These are phyloP conservation scores for Agrilus planipennis DNA, from an alignment of 1,140 invertebrate species.

Conservation along the genomic window DNA sequence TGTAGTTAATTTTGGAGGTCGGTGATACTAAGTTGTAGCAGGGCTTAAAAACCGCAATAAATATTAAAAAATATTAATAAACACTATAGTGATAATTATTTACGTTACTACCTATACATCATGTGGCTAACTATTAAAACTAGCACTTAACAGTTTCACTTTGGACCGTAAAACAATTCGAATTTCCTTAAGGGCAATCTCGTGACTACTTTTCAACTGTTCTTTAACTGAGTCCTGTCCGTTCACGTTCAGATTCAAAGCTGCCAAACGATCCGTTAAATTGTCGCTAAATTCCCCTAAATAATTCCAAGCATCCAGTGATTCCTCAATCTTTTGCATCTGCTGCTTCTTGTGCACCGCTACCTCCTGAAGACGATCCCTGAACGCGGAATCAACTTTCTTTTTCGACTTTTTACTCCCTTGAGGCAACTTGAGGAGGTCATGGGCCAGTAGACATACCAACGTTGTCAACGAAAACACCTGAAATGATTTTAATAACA, in stretches of 20 bases:
- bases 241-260: constrained; percentile 19
- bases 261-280: constrained; percentile 16
- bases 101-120: too few relatives aligned
- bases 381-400: constrained; percentile 14
- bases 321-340: constrained; percentile 16
- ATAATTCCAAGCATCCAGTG: constrained; percentile 18
- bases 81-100: too few relatives aligned
- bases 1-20: too few relatives aligned
- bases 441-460: constrained; percentile 21
- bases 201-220: constrained; percentile 21
- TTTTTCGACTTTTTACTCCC: constrained; percentile 22
- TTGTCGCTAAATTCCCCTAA: constrained; percentile 9
- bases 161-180: constrained; percentile 23
- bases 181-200: constrained; percentile 19
- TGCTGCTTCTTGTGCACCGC: constrained; percentile 17
- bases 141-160: constrained; percentile 9
- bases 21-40: too few relatives aligned
- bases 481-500: constrained; percentile 13
- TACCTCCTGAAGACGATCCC: constrained; percentile 12
- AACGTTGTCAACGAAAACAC: constrained; percentile 18
- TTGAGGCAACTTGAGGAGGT: constrained; percentile 20
- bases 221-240: constrained; percentile 14
- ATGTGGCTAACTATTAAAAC: too few relatives aligned
- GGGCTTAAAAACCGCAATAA: too few relatives aligned
- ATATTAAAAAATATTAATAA: too few relatives aligned